Evolutionary conservation across 2,113 vertebrate genomes (phyloP).

Genomic region (Bubalus kerabau): DNA sequence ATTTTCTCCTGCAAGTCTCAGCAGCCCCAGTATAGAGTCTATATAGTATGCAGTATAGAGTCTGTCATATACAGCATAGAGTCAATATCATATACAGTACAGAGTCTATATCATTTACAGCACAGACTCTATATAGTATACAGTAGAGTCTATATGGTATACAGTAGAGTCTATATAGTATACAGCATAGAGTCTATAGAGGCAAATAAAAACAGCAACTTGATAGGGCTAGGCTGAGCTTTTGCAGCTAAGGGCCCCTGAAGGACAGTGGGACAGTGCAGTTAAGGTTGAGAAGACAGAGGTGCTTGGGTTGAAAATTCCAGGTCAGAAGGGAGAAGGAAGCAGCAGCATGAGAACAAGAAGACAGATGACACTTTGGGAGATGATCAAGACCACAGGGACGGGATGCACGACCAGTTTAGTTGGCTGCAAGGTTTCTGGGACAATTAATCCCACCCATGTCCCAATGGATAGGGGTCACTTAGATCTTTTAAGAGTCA

Average conservation of each 20-base stretch:
- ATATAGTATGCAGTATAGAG: neutral
- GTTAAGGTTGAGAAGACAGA: neutral
- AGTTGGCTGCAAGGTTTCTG: neutral
- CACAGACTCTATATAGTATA: neutral
- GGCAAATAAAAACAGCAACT: neutral
- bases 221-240: neutral
- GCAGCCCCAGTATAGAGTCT: neutral
- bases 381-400: neutral
- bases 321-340: neutral
- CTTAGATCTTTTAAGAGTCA: neutral
- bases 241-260: neutral
- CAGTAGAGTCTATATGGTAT: neutral
- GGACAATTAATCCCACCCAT: neutral
- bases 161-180: neutral
- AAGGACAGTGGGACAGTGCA: neutral
- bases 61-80: neutral
- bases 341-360: neutral
- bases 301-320: neutral
- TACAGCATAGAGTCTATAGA: neutral
- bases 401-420: accelerated
- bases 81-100: neutral
- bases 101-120: too few relatives aligned
- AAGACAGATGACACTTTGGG: neutral
- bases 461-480: neutral
- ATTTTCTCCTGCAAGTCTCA: neutral